phyloP scores from a whole-genome alignment of 2,888 invertebrate genomes.

The Anticlea derivata region DNA sequence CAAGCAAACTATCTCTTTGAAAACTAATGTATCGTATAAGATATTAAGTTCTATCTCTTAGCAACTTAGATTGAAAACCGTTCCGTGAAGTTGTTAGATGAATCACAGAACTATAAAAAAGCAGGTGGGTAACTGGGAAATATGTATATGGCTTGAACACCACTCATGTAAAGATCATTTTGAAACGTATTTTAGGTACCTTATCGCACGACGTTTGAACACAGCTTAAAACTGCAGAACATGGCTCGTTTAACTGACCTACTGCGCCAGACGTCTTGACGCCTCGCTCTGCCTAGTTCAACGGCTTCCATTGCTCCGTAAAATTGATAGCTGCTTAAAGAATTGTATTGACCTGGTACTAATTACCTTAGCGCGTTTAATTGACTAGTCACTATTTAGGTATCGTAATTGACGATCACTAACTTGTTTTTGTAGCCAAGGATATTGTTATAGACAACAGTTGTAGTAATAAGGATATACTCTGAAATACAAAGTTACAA shows the following conservation, averaged over 20 bases:
- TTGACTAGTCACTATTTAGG: background rate
- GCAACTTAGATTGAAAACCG: constrained; percentile 21
- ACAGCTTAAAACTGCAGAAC: background rate
- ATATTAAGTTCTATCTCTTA: constrained; percentile 1
- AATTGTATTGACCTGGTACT: constrained; percentile 8
- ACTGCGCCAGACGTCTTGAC: constrained; percentile 42
- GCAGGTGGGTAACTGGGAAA: background rate
- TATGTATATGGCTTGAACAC: background rate
- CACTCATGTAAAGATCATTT: no score
- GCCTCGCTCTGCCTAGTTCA: no score
- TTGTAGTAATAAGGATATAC: no score
- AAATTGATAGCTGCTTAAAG: no score
- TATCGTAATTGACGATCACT: no score
- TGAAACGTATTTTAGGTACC: no score
- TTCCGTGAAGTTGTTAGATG: constrained; percentile 14
- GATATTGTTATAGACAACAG: background rate
- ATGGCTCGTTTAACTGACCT: constrained; percentile 6
- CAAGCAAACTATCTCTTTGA: constrained; percentile 4
- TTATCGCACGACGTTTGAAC: no score
- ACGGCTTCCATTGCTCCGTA: constrained; percentile 1
- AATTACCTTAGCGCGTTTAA: constrained; percentile 14
- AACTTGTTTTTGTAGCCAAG: no score
- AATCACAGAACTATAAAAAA: constrained; percentile 2
- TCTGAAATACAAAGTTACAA: no score
- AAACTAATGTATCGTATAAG: background rate